Evolutionary conservation across 1,140 invertebrate species (phyloP), one percentile per base, ranked within the genome.

Genomic region (Psix sp.): DNA sequence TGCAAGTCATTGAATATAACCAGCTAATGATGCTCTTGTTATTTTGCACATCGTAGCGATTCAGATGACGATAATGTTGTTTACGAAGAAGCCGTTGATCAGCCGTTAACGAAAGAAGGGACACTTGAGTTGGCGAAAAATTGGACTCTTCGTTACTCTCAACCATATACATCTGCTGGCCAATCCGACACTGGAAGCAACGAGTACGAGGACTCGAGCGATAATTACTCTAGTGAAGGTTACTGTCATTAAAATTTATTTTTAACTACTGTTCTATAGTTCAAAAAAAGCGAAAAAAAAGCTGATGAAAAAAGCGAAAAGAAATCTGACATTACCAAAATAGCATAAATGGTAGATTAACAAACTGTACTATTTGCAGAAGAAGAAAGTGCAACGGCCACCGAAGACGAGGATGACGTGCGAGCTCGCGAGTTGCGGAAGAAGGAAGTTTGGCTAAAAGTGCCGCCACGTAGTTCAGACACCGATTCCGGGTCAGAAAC

Each of bases 401-500:
- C 92, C 0, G 92, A 93, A 83, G 92, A 92, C 5, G 92, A 94
- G 83, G 90, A 91, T 42, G 92, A 93, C 43, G 89, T 90, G 10
- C 88, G 89, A 20, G 91, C 90, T 1, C 85, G 91, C 2, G 92
- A 93, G 76, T 80, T 91, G 21, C 86, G 92, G 10, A 91, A 90
- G 67, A 88, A 91, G 80, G 92, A 93, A 84, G 91, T 93, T 10
- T 90, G 90, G 71, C 84, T 93, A 24, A 88, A 92, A 80, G 89
- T 91, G 38, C 88, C 91, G 38, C 86, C 88, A 9, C 84, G 87
- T 10, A 88, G 88, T 52, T 87, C 89, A 26, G 89, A 91, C 72
- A 91, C 92, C 36, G 92, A 93, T 60, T 92, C 90, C 9, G 91
- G 90, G 76, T 91, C 92, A 9, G 92, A 94, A 85, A 94, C 92